Evolutionary conservation across 2,888 invertebrate species (phyloP).

Genomic region (Ramazzottius varieornatus): DNA sequence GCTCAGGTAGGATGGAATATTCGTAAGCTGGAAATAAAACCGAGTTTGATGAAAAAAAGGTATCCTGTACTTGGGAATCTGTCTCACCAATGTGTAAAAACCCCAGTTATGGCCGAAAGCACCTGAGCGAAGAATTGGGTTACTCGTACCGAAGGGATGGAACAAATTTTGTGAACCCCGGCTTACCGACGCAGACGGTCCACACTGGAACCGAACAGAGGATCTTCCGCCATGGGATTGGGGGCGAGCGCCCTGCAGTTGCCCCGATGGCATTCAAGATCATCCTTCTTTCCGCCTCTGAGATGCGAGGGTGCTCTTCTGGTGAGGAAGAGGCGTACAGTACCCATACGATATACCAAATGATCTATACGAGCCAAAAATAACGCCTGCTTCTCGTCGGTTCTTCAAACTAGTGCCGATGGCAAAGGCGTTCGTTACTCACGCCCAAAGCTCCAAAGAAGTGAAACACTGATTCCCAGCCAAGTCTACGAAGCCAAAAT

Average conservation of each 20-base stretch:
- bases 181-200: neutral
- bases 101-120: slow-evolving; percentile 1
- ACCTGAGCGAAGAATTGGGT: too few relatives aligned
- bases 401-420: too few relatives aligned
- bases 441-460: neutral
- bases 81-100: too few relatives aligned
- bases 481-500: too few relatives aligned
- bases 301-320: slow-evolving; percentile 14
- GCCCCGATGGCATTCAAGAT: slow-evolving; percentile 10
- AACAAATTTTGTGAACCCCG: too few relatives aligned
- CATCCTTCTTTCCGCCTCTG: slow-evolving; percentile 14
- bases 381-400: too few relatives aligned
- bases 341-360: slow-evolving; percentile 16
- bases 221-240: neutral
- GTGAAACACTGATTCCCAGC: neutral
- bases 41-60: too few relatives aligned
- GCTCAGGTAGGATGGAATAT: slow-evolving; percentile 12
- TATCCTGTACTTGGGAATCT: too few relatives aligned
- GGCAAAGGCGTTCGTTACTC: too few relatives aligned
- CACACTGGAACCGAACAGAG: neutral
- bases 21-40: slow-evolving; percentile 12
- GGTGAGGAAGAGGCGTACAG: slow-evolving; percentile 13
- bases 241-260: neutral
- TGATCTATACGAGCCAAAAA: too few relatives aligned
- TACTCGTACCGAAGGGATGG: too few relatives aligned